Conservation (phyloP, 2,113 vertebrate genomes). For the Gopherus evgoodei region DNA sequence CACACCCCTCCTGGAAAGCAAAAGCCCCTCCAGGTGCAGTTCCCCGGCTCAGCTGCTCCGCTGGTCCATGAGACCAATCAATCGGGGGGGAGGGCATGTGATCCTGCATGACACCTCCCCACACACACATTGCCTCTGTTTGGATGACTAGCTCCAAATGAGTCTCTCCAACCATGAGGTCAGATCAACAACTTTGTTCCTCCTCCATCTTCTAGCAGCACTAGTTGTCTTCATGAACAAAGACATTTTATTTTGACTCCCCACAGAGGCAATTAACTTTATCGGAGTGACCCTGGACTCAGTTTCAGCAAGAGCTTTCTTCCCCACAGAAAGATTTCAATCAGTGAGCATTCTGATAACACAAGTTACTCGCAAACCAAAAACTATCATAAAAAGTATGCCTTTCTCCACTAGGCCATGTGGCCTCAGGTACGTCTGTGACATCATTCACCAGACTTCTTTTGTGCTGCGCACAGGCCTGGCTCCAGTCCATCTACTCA, state of each 20-base stretch:
- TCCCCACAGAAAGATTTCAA: neutral
- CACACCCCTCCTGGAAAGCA: too few species aligned
- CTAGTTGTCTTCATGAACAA: neutral
- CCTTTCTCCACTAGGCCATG: neutral
- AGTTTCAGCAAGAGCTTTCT: neutral
- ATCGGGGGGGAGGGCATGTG: too few species aligned
- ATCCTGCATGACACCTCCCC: too few species aligned
- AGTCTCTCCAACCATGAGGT: neutral
- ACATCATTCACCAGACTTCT: neutral
- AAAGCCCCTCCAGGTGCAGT: too few species aligned
- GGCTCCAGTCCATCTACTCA: neutral
- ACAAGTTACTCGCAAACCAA: neutral
- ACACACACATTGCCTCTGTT: too few species aligned
- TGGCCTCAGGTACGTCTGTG: neutral
- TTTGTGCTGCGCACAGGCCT: neutral
- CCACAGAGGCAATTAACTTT: neutral
- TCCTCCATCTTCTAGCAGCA: neutral
- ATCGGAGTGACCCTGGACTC: neutral
- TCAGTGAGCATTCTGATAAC: neutral
- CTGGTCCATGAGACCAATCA: too few species aligned
- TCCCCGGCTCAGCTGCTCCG: too few species aligned
- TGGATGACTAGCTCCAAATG: neutral
- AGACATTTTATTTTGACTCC: neutral
- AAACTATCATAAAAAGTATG: neutral
- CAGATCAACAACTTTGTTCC: neutral